These are phyloP conservation scores for Varanus komodoensis DNA, from an alignment of 2,113 vertebrate genomes.

Conservation along the genomic window DNA sequence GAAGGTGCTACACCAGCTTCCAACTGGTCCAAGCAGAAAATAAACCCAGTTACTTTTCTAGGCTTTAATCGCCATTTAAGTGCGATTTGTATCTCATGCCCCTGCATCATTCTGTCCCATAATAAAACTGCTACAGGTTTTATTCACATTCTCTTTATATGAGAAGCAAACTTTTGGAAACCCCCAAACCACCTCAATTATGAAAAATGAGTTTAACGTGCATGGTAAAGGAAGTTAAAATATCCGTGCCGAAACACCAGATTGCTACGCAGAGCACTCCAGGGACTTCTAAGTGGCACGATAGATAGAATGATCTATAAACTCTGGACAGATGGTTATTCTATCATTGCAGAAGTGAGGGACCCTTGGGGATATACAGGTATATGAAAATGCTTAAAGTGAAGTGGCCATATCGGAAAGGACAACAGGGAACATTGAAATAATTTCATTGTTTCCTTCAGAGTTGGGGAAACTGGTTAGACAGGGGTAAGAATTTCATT, in stretches of 20 bases:
- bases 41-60: neutral
- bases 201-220: conserved; percentile 40
- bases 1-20: neutral
- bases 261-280: neutral
- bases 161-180: conserved; percentile 20
- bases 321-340: conserved; percentile 45
- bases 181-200: conserved; percentile 46
- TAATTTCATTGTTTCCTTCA: conserved; percentile 14
- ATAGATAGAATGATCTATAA: conserved; percentile 37
- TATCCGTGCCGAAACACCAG: conserved; percentile 33
- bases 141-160: conserved; percentile 17
- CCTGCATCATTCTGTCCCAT: conserved; percentile 20
- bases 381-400: conserved; percentile 49
- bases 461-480: conserved; percentile 8
- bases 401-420: conserved; percentile 36
- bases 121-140: conserved; percentile 16
- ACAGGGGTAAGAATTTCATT: too few species aligned
- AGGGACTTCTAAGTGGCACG: conserved; percentile 13
- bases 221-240: conserved; percentile 37
- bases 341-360: conserved; percentile 32
- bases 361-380: neutral
- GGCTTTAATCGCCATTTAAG: neutral
- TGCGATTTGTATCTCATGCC: neutral
- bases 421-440: conserved; percentile 22
- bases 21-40: neutral